Conservation (phyloP, 1,140 invertebrate genomes). For the Drosophila serrata region DNA sequence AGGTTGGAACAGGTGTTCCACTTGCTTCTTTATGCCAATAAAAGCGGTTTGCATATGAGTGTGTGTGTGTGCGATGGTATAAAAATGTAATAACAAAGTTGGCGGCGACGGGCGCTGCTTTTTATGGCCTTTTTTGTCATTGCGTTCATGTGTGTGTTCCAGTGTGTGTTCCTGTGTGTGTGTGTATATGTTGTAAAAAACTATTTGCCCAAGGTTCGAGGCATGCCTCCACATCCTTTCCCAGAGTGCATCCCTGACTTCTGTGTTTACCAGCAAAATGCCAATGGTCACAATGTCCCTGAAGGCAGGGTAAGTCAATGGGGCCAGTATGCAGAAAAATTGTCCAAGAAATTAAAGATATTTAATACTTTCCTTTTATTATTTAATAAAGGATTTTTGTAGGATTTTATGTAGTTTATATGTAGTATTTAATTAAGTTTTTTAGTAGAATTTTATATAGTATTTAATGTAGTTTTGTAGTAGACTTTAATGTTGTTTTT, state of each 20-base stretch:
- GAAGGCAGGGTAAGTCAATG: constrained; percentile 8
- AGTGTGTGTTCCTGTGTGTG: background rate
- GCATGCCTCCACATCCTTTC: background rate
- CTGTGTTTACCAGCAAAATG: constrained; percentile 77
- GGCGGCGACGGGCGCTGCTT: constrained; percentile 57
- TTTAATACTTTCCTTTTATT: background rate
- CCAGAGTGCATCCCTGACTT: constrained; percentile 3
- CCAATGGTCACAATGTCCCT: constrained; percentile 69
- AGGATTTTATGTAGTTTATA: background rate
- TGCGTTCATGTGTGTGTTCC: constrained; percentile 40
- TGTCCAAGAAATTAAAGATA: background rate
- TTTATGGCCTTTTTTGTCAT: constrained; percentile 72
- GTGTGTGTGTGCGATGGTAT: constrained; percentile 31
- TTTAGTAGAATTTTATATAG: background rate
- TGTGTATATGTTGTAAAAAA: constrained; percentile 56
- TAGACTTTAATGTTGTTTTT: background rate
- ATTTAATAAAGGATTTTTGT: background rate
- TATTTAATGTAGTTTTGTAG: too few relatives aligned
- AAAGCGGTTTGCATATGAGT: constrained; percentile 44
- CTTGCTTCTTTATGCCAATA: constrained; percentile 52
- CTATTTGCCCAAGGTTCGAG: constrained; percentile 51
- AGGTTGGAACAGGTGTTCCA: constrained; percentile 64
- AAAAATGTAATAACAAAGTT: constrained; percentile 80
- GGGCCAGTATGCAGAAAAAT: background rate
- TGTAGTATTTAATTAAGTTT: background rate